Percentiles rank a stretch among this genome's conserved stretches.
These are phyloP conservation scores for Synchiropus splendidus DNA, from an alignment of 2,113 vertebrate species.

Conservation along the genomic window DNA sequence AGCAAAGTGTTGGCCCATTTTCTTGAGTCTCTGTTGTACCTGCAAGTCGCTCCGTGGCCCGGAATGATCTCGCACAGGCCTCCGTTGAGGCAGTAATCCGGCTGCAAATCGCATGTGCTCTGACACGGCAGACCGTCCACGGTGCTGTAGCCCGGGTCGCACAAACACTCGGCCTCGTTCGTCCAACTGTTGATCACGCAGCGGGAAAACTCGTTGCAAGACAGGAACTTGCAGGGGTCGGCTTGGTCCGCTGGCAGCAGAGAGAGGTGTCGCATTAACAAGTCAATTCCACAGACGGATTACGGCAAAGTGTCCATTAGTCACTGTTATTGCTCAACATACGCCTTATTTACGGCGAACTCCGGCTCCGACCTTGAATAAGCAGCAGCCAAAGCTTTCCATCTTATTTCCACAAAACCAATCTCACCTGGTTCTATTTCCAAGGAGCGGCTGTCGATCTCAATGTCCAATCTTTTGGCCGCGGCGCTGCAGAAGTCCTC, in stretches of 20 bases:
- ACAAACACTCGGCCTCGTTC: conserved; percentile 75
- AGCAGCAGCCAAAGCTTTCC: background rate
- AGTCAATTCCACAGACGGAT: too few relatives aligned
- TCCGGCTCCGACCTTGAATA: conserved; percentile 18
- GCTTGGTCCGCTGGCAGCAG: conserved; percentile 69
- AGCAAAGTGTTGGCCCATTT: too few relatives aligned
- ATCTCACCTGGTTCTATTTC: conserved; percentile 80
- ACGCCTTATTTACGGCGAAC: too few relatives aligned
- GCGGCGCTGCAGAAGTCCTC: conserved; percentile 79
- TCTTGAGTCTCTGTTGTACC: conserved; percentile 52
- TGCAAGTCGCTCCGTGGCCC: conserved; percentile 76
- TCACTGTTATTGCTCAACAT: too few relatives aligned
- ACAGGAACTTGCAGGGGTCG: conserved; percentile 82
- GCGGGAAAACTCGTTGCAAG: conserved; percentile 78
- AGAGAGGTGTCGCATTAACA: conserved; percentile 19
- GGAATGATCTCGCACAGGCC: conserved; percentile 73
- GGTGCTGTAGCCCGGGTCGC: conserved; percentile 68
- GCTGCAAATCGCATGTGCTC: conserved; percentile 67
- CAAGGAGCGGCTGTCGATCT: conserved; percentile 84
- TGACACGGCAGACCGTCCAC: conserved; percentile 65
- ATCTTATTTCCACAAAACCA: background rate
- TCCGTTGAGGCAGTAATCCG: conserved; percentile 69
- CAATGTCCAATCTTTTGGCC: conserved; percentile 72
- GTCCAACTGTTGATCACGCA: conserved; percentile 74
- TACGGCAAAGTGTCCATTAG: too few relatives aligned